Evolutionary conservation across 2,888 invertebrate genomes (phyloP), one percentile per base, ranked within the genome.

Genomic region (Vesta saturnalis): DNA sequence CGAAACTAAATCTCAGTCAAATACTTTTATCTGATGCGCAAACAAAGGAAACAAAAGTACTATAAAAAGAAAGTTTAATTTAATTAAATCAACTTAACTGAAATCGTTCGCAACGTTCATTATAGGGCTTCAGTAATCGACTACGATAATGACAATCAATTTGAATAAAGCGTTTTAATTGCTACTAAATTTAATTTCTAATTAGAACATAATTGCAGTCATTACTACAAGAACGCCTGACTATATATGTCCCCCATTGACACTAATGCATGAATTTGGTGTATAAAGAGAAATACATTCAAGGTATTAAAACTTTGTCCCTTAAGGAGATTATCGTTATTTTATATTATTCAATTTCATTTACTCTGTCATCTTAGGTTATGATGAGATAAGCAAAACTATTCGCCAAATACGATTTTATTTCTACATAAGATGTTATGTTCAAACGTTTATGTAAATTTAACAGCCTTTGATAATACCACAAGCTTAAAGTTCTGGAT

Each of bases 131-230:
- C 62, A 66, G 77, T 77, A 77, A 76, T 73, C 76, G 77, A 74
- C 75, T 75, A 75, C 73, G 75, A 77, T 78, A 77, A 78, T 78
- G 77, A 78, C 77, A 72, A 77, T 78, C 76, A 75, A 72, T 72
- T 70, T 73, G 77, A 77, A 76, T 75, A 74, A 74, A 72, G 74
- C 76, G 75, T 78, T 77, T 78, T 78, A 76, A 78, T 78, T 77
- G 74, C 75, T 73, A 65, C 73, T 74, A 78, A 78, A 77, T 79
- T 79, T 78, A 78, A 79, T 78, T 79, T 74, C 76, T 77, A 77
- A 79, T 79, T 78, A 77, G 75, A 71, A 71, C 74, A 75, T 79
- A 79, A 79, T 79, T 79, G 77, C 73, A 73, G 74, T 71, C 74
- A 76, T 77, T 76, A 79, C 76, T 76, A 55, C 74, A 72, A 73